phyloP scores from a whole-genome alignment of 2,113 vertebrate genomes.

The Ramphastos sulfuratus region DNA sequence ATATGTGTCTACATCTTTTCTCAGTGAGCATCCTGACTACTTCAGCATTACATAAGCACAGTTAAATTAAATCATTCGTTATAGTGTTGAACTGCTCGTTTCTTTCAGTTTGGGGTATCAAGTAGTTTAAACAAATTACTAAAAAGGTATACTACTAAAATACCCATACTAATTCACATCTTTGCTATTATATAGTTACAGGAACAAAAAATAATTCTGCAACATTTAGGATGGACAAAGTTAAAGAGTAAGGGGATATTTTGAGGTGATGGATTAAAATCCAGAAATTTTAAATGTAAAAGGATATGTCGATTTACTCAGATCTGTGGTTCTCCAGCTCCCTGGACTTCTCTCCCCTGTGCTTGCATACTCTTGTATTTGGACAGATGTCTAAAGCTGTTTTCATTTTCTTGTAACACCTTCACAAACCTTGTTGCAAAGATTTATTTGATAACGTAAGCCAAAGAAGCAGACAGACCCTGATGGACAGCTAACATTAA shows the following conservation, averaged over 20 bases:
- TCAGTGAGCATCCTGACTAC: not conserved
- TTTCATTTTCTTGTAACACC: not conserved
- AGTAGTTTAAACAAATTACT: not conserved
- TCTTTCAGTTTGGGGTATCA: not conserved
- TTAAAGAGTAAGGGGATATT: not conserved
- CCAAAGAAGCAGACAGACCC: not conserved
- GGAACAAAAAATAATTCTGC: not conserved
- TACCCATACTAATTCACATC: not conserved
- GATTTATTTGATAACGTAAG: not conserved
- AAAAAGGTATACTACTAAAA: not conserved
- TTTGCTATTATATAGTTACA: not conserved
- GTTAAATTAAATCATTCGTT: not conserved
- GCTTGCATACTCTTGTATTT: not conserved
- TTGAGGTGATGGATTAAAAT: not conserved
- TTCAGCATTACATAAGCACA: not conserved
- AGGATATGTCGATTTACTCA: not conserved
- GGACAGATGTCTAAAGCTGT: not conserved
- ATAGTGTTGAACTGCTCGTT: not conserved
- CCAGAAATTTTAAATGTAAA: not conserved
- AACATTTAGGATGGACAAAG: not conserved
- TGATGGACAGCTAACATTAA: not conserved
- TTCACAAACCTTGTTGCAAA: not conserved
- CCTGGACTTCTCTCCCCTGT: not conserved
- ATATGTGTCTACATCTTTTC: too few relatives aligned
- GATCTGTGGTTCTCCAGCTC: not conserved